phyloP scores from a whole-genome alignment of 92 coral and sea anemone genomes.

The Porites cylindrica region DNA sequence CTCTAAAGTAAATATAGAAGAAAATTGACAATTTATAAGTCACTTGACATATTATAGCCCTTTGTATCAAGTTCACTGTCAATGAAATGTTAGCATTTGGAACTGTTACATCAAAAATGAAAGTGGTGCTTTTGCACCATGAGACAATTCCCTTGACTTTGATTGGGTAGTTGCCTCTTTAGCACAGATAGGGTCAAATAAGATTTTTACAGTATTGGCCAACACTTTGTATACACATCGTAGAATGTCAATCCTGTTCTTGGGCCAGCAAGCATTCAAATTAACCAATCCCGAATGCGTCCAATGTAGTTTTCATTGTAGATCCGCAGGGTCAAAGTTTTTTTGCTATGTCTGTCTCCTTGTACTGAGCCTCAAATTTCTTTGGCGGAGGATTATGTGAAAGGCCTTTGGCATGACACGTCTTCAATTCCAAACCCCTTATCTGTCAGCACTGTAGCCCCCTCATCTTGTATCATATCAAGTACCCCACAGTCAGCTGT shows the following conservation, averaged over 20 bases:
- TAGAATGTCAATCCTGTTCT: slow-evolving; percentile 38
- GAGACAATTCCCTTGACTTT: slow-evolving; percentile 46
- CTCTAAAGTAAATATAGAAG: no score
- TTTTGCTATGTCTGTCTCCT: slow-evolving; percentile 48
- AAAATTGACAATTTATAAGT: no score
- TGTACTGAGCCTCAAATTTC: slow-evolving; percentile 65
- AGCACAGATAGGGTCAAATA: slow-evolving; percentile 39
- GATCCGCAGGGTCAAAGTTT: slow-evolving; percentile 59
- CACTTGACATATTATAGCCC: no score
- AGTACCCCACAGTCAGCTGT: slow-evolving; percentile 68
- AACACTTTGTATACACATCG: slow-evolving; percentile 34
- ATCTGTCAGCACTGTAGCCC: slow-evolving; percentile 63
- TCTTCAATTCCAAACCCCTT: slow-evolving; percentile 57
- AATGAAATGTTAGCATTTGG: slow-evolving; percentile 1
- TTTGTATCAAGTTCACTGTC: no score
- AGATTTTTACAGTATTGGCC: slow-evolving; percentile 43
- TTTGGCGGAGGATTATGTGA: slow-evolving; percentile 57
- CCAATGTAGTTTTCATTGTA: slow-evolving; percentile 50
- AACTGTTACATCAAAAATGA: slow-evolving; percentile 37
- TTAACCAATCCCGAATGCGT: slow-evolving; percentile 49
- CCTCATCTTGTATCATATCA: slow-evolving; percentile 61
- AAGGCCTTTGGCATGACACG: slow-evolving; percentile 61
- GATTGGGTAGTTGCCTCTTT: slow-evolving; percentile 36
- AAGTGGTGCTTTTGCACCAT: slow-evolving; percentile 59
- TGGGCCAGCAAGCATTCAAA: slow-evolving; percentile 57